Percentiles rank a stretch among this genome's conserved stretches.
phyloP scores from a whole-genome alignment of 2,888 invertebrate species.

The Hemithea aestivaria region DNA sequence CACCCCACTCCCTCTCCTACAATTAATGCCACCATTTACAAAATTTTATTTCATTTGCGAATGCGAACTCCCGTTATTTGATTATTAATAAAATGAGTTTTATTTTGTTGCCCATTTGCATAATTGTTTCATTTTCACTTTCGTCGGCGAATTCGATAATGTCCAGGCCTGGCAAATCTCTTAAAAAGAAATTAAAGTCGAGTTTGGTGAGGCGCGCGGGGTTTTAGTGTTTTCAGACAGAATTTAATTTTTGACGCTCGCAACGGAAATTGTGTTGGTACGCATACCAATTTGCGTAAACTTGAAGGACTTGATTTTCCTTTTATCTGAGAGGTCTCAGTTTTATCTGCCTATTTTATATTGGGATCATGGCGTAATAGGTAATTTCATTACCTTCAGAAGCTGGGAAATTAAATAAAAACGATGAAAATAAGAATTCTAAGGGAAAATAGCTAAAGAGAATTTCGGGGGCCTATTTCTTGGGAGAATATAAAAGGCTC shows the following conservation, averaged over 20 bases:
- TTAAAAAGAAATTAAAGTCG: slow-evolving; percentile 65
- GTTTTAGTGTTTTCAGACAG: slow-evolving; percentile 44
- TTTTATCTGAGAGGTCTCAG: slow-evolving; percentile 16
- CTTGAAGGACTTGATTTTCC: slow-evolving; percentile 14
- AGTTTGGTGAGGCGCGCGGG: slow-evolving; percentile 37
- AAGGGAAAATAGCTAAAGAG: slow-evolving; percentile 1
- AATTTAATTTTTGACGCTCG: slow-evolving; percentile 32
- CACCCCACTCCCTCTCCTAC: slow-evolving; percentile 36
- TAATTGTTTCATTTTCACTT: slow-evolving; percentile 75
- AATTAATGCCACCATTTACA: slow-evolving; percentile 73
- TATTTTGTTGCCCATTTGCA: slow-evolving; percentile 74
- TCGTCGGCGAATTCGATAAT: slow-evolving; percentile 58
- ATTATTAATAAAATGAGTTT: slow-evolving; percentile 76
- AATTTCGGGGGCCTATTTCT: slow-evolving; percentile 8
- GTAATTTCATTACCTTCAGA: slow-evolving; percentile 20
- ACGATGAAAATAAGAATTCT: slow-evolving; percentile 13
- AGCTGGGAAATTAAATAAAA: slow-evolving; percentile 19
- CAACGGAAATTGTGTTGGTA: slow-evolving; percentile 29
- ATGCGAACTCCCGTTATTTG: slow-evolving; percentile 71
- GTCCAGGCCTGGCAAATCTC: slow-evolving; percentile 46
- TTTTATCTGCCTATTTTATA: slow-evolving; percentile 21
- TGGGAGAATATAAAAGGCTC: slow-evolving; percentile 1
- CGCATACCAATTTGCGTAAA: slow-evolving; percentile 25
- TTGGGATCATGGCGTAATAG: slow-evolving; percentile 19
- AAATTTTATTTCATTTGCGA: slow-evolving; percentile 72